Conservation (phyloP, 1,140 invertebrate species). For the Belonocnema kinseyi region DNA sequence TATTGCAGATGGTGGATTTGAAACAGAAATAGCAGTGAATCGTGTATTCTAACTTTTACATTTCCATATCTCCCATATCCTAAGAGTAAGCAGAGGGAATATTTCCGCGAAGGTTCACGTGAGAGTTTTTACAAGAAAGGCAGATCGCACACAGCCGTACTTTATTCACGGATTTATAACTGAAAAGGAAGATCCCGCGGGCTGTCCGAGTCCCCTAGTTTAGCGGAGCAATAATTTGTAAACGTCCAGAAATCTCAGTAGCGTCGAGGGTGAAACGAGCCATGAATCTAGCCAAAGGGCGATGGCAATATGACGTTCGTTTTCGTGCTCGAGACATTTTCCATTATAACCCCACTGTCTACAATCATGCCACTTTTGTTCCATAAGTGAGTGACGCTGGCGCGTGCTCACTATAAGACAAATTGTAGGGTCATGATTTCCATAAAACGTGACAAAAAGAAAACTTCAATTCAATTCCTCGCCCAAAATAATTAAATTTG, state of each 20-base stretch:
- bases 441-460: too few species aligned
- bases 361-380: too few species aligned
- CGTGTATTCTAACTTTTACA: too few species aligned
- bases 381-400: too few species aligned
- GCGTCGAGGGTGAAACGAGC: constrained; percentile 27
- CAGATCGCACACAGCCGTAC: background rate
- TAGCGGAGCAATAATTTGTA: constrained; percentile 24
- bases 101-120: constrained; percentile 15
- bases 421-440: too few species aligned
- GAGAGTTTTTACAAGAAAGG: constrained; percentile 30
- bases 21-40: too few species aligned
- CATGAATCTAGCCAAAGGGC: constrained; percentile 26
- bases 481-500: too few species aligned
- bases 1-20: too few species aligned
- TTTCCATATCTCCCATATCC: too few species aligned
- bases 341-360: too few species aligned
- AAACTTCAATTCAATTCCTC: too few species aligned
- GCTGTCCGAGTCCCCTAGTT: constrained; percentile 4
- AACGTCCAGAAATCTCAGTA: constrained; percentile 28
- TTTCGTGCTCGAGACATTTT: constrained; percentile 5
- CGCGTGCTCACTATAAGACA: too few species aligned
- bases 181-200: constrained; percentile 27
- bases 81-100: background rate
- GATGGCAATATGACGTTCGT: constrained; percentile 6
- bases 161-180: constrained; percentile 24